Evolutionary conservation across 2,888 invertebrate species (phyloP).

Genomic region (Epicampocera succincta): DNA sequence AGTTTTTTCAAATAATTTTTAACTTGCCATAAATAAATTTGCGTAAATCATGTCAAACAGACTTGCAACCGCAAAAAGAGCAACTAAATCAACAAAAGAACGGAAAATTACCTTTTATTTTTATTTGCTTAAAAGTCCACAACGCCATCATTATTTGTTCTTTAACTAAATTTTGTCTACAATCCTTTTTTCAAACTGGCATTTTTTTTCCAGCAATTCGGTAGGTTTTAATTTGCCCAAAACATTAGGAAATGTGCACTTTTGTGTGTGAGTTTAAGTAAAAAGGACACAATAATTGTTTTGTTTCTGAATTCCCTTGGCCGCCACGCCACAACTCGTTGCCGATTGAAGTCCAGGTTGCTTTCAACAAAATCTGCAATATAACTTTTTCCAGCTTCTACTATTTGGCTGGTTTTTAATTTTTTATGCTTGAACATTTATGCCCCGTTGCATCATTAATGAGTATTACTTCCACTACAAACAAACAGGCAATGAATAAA

Average conservation of each 20-base stretch:
- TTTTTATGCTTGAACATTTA: constrained; percentile 50
- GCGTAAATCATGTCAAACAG: too few relatives aligned
- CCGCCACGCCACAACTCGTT: constrained; percentile 30
- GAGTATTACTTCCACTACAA: constrained; percentile 66
- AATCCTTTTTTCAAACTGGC: too few relatives aligned
- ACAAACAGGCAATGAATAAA: constrained; percentile 43
- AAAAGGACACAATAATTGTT: constrained; percentile 31
- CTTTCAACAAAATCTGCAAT: constrained; percentile 2
- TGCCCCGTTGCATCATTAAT: constrained; percentile 70
- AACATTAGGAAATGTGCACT: too few relatives aligned
- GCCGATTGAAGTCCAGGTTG: constrained; percentile 34
- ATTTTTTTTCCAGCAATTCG: background rate
- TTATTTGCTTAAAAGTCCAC: too few relatives aligned
- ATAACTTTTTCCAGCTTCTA: constrained; percentile 2
- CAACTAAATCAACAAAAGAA: too few relatives aligned
- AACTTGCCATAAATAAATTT: too few relatives aligned
- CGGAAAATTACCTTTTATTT: too few relatives aligned
- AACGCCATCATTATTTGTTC: too few relatives aligned
- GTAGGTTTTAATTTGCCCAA: too few relatives aligned
- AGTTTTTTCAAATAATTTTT: background rate
- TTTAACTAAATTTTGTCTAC: too few relatives aligned
- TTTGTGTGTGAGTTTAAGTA: background rate
- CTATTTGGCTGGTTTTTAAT: background rate
- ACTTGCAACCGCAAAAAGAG: too few relatives aligned
- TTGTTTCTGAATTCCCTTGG: constrained; percentile 1